These are phyloP conservation scores for Hemicordylus capensis DNA, from an alignment of 2,113 vertebrate genomes.

Conservation along the genomic window DNA sequence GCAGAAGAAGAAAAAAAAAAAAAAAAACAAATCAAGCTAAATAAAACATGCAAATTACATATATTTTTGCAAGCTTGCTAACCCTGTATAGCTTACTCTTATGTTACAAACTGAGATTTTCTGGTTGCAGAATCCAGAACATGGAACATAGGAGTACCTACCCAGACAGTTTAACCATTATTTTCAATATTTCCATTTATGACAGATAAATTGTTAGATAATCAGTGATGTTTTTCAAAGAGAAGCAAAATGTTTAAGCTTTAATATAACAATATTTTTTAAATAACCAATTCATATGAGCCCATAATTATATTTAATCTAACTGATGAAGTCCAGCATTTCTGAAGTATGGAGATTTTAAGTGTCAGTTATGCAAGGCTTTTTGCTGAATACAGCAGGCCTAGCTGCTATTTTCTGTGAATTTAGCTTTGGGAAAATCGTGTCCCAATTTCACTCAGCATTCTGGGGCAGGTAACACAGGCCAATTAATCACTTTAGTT, in stretches of 20 bases:
- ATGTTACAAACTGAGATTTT: not conserved
- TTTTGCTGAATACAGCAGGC: not conserved
- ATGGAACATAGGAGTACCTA: no score
- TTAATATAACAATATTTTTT: not conserved
- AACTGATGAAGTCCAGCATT: not conserved
- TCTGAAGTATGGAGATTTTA: not conserved
- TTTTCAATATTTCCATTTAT: not conserved
- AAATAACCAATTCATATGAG: not conserved
- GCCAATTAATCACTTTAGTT: conserved; percentile 19
- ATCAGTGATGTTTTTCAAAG: not conserved
- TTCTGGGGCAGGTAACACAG: conserved; percentile 17
- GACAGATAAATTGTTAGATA: not conserved
- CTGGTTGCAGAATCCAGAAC: not conserved
- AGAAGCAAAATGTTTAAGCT: not conserved
- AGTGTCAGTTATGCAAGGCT: not conserved
- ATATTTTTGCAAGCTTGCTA: not conserved
- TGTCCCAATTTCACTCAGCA: conserved; percentile 21
- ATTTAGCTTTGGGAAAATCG: conserved; percentile 10
- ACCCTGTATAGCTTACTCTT: not conserved
- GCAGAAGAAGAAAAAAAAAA: no score
- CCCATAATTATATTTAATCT: not conserved
- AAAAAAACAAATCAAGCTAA: not conserved
- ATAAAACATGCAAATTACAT: not conserved
- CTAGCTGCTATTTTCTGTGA: not conserved
- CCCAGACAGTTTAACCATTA: not conserved